Percentiles rank a stretch among this genome's conserved stretches.
These are phyloP conservation scores for Peromyscus polionotus DNA, from an alignment of 2,113 vertebrate genomes.

Conservation along the genomic window DNA sequence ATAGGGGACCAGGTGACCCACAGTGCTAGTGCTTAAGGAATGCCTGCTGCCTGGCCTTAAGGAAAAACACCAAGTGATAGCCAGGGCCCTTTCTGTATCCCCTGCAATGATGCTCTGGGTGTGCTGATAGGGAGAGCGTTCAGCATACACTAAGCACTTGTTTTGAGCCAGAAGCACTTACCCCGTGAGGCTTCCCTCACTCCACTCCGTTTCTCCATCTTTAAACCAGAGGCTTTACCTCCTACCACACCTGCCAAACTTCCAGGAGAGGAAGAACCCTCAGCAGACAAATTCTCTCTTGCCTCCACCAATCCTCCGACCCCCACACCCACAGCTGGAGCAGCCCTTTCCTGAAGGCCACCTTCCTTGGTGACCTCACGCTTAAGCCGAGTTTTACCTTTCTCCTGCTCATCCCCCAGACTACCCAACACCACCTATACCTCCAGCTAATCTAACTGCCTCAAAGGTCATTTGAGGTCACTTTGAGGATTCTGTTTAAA, in stretches of 20 bases:
- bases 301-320: not conserved
- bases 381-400: not conserved
- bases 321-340: not conserved
- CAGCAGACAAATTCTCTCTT: not conserved
- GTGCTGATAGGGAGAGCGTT: not conserved
- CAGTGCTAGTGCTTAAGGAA: not conserved
- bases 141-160: not conserved
- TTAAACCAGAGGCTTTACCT: not conserved
- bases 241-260: too few species aligned
- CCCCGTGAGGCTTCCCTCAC: not conserved
- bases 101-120: not conserved
- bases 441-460: too few species aligned
- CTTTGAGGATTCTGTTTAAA: slow-evolving; percentile 8
- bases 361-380: fast-evolving
- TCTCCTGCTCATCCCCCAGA: not conserved
- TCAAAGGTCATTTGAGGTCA: not conserved
- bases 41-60: not conserved
- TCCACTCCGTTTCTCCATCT: not conserved
- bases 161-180: not conserved
- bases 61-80: not conserved
- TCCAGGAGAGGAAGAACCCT: not conserved
- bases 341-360: slow-evolving; percentile 7
- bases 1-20: not conserved
- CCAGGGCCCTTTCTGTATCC: not conserved
- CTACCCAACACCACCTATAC: not conserved